phyloP scores from a whole-genome alignment of 2,113 vertebrate genomes.

The Romanogobio albipinnatus region DNA sequence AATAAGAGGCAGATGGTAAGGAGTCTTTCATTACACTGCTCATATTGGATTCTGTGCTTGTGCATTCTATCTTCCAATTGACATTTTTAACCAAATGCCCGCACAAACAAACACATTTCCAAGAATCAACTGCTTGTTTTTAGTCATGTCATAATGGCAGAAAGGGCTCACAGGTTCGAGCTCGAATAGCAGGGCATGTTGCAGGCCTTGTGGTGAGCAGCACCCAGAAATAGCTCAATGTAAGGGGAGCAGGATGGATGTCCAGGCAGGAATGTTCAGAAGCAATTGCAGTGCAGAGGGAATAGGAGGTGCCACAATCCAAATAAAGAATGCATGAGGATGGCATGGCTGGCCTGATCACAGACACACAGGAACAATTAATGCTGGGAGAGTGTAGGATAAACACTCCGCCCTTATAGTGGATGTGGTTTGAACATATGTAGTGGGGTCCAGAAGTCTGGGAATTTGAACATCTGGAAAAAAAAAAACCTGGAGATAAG shows the following conservation, averaged over 20 bases:
- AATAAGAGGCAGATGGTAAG: slow-evolving; percentile 99
- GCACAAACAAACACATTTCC: not conserved
- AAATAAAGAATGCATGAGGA: slow-evolving; percentile 60
- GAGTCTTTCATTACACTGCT: slow-evolving; percentile 66
- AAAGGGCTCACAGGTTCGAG: slow-evolving; percentile 32
- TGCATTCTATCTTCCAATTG: slow-evolving; percentile 1
- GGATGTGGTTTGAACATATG: not conserved
- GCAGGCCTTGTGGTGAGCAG: slow-evolving; percentile 58
- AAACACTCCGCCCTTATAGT: not conserved
- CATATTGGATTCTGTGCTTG: slow-evolving; percentile 42
- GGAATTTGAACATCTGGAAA: not conserved
- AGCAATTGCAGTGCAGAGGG: slow-evolving; percentile 63
- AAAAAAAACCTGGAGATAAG: not conserved
- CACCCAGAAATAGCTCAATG: slow-evolving; percentile 75
- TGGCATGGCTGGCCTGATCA: slow-evolving; percentile 4
- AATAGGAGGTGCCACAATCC: slow-evolving; percentile 49
- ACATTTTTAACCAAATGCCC: not conserved
- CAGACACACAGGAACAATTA: not conserved
- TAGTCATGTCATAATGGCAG: not conserved
- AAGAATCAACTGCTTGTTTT: slow-evolving; percentile 18
- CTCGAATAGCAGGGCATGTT: slow-evolving; percentile 55
- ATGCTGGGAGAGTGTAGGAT: not conserved
- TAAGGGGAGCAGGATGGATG: slow-evolving; percentile 74
- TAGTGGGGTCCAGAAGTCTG: not conserved
- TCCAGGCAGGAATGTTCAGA: slow-evolving; percentile 67